These are phyloP conservation scores for Coreius guichenoti DNA, from an alignment of 2,797 vertebrate species.

Conservation along the genomic window DNA sequence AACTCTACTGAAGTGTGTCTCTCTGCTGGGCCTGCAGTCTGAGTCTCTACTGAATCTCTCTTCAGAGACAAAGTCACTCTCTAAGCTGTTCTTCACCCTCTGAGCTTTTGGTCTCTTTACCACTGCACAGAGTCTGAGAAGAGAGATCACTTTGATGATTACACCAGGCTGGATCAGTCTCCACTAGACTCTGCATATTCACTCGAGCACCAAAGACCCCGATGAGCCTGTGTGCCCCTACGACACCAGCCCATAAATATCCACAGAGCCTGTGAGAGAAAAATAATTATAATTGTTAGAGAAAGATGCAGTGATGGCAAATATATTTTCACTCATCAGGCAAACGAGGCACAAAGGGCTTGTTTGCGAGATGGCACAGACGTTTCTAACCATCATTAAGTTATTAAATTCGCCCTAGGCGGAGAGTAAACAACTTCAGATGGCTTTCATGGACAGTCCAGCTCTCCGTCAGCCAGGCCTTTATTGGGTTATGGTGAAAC, in stretches of 20 bases:
- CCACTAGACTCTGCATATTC: constrained; percentile 60
- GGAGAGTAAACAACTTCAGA: constrained; percentile 76
- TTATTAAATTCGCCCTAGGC: constrained; percentile 76
- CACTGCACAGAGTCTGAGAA: constrained; percentile 54
- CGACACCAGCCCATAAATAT: constrained; percentile 68
- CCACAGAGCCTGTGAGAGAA: constrained; percentile 67
- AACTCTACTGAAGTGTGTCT: constrained; percentile 15
- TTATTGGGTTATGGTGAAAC: constrained; percentile 76
- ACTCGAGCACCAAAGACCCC: constrained; percentile 63
- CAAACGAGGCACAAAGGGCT: constrained; percentile 76
- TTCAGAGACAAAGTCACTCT: constrained; percentile 31
- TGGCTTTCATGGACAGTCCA: constrained; percentile 66
- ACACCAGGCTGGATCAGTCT: constrained; percentile 66
- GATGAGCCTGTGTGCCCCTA: constrained; percentile 64
- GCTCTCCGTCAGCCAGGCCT: constrained; percentile 60
- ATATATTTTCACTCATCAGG: constrained; percentile 65
- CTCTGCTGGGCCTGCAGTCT: neutral
- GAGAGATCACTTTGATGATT: constrained; percentile 55
- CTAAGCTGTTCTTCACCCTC: constrained; percentile 29
- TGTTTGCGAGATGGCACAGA: constrained; percentile 70
- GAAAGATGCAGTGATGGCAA: constrained; percentile 73
- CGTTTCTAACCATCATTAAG: constrained; percentile 75
- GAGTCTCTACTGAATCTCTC: constrained; percentile 12
- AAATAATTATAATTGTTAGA: constrained; percentile 74
- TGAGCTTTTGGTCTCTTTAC: constrained; percentile 47